Evolutionary conservation across 2,888 invertebrate genomes (phyloP).

Genomic region (Charanyca ferruginea): DNA sequence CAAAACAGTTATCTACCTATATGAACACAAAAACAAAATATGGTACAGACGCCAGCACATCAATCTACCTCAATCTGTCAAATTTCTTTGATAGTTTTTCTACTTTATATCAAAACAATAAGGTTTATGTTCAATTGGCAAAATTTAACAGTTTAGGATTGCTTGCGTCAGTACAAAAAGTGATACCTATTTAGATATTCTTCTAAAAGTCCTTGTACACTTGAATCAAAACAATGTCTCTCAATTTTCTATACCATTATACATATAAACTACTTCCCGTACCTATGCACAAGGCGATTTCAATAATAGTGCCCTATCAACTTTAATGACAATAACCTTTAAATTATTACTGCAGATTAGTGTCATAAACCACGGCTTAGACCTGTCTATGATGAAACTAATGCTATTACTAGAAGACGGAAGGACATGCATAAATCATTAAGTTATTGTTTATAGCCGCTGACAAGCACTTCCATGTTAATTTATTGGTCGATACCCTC

Average conservation of each 20-base stretch:
- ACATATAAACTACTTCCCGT: slow-evolving; percentile 48
- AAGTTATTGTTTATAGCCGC: slow-evolving; percentile 46
- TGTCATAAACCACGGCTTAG: slow-evolving; percentile 69
- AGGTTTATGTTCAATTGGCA: too few relatives aligned
- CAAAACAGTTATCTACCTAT: too few relatives aligned
- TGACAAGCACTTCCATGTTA: slow-evolving; percentile 23
- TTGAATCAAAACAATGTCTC: slow-evolving; percentile 27
- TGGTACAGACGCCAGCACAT: too few relatives aligned
- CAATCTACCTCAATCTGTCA: too few relatives aligned
- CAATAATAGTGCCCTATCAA: slow-evolving; percentile 58
- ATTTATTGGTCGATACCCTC: background rate
- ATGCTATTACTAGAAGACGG: slow-evolving; percentile 39
- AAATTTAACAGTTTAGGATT: too few relatives aligned
- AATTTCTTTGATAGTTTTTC: too few relatives aligned
- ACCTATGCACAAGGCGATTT: slow-evolving; percentile 56
- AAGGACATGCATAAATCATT: slow-evolving; percentile 41
- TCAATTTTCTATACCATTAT: slow-evolving; percentile 18
- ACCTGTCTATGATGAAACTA: slow-evolving; percentile 54
- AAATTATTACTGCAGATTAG: slow-evolving; percentile 74
- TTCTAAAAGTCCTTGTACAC: background rate
- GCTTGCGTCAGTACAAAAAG: too few relatives aligned
- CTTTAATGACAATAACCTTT: slow-evolving; percentile 77
- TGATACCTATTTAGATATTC: background rate
- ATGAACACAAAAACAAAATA: too few relatives aligned
- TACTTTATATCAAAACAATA: too few relatives aligned